Base-by-base conservation (phyloP, 2,888 invertebrate species). In the Lasioglossum leucozonium region DNA sequence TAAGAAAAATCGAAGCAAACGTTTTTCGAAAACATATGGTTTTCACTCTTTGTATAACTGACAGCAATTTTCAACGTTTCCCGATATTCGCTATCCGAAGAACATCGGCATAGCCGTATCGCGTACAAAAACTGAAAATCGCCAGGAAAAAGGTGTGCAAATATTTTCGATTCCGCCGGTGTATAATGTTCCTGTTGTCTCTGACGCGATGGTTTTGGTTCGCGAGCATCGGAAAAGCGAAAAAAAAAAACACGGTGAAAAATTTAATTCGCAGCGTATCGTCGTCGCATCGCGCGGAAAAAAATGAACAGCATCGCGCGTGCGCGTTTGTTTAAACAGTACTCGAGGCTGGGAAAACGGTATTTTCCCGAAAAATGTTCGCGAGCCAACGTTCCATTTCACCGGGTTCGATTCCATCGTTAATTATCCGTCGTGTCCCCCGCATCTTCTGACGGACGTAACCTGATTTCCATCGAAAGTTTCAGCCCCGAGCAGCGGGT, bases 401-500 rank as follows among this genome's bases (percentile, higher is more conserved):
- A 16, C 47, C 34, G 34, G n/a, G 58, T 26, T 62, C 34, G 51
- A 65, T 51, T 40, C 69, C 30, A 16, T 42, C 47, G 58, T 80
- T 82, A 72, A 82, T 80, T 80, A 80, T 81, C 75, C 22, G 74
- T 62, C 58, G 30, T 30, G 18, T 22, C 47, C 30, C 62, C 16
- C 51, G 72, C 30, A 26, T 47, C 40, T 81, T 81, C 77, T 40
- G 81, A 67, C 26, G 8, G 75, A 82, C 65, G 75, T 82, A 78
- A 82, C 75, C 72, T n/a, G 78, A 82, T 82, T 84, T 82, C 44
- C 72, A 81, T 81, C 67, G 77, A 73, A 81, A 71, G 73, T 77
- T 71, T 51, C 13, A 40, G 8, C 13, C 58, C 65, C 51, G 16
- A 42, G 34, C 30, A 16, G n/a, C 30, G 11, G 18, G 37, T 34